A percentile compares a stretch with the other conserved stretches of the same genome.
These are phyloP conservation scores for Phrynosoma platyrhinos DNA, from an alignment of 2,113 vertebrate species.

Conservation along the genomic window DNA sequence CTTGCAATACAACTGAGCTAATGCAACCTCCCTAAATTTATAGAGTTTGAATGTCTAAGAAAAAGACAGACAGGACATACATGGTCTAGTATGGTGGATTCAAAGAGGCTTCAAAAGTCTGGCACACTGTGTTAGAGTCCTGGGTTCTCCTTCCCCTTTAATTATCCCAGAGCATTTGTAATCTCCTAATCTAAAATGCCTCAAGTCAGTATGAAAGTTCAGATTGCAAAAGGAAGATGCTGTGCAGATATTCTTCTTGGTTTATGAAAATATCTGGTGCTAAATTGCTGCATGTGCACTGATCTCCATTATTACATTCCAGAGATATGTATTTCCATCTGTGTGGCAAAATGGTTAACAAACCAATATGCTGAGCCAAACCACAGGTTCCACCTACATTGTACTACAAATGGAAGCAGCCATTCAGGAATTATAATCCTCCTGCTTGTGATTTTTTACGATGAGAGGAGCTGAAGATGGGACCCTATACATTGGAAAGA, in stretches of 20 bases:
- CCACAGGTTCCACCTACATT: not conserved
- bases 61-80: conserved; percentile 23
- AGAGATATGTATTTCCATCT: not conserved
- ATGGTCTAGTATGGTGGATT: not conserved
- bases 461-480: not conserved
- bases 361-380: not conserved
- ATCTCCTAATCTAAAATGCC: not conserved
- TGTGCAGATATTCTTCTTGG: not conserved
- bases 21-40: conserved; percentile 66
- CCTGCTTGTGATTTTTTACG: not conserved
- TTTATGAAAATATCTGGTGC: not conserved
- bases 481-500: not conserved
- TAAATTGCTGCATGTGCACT: not conserved
- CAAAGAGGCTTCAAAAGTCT: not conserved
- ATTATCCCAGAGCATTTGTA: not conserved
- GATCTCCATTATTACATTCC: not conserved
- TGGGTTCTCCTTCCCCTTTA: not conserved
- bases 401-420: not conserved
- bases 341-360: not conserved
- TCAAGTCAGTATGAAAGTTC: not conserved
- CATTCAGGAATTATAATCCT: not conserved
- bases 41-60: conserved; percentile 56
- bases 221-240: not conserved
- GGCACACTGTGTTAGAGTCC: not conserved
- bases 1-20: conserved; percentile 56